Conservation (phyloP, 1,140 invertebrate species). For the Brachionus paranguensis region DNA sequence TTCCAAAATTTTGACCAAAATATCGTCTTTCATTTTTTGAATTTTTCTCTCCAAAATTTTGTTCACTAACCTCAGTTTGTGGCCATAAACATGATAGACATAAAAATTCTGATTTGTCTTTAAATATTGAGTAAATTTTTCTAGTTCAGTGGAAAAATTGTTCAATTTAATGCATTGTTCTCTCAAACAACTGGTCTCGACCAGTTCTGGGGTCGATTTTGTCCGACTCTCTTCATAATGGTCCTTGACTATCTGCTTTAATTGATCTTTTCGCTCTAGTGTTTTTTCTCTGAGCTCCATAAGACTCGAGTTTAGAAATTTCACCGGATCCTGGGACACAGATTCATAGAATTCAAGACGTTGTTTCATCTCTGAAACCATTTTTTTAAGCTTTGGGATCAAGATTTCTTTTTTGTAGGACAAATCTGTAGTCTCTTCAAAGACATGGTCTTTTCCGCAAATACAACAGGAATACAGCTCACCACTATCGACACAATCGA, state of each 20-base stretch:
- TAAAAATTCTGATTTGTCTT: background rate
- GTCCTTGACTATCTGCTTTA: background rate
- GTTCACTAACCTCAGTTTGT: background rate
- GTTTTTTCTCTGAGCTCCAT: background rate
- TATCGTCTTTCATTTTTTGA: background rate
- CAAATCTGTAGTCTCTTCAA: background rate
- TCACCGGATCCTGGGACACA: background rate
- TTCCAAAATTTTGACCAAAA: background rate
- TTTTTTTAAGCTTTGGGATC: background rate
- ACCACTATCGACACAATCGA: background rate
- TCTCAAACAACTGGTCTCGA: background rate
- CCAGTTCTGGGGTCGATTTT: background rate
- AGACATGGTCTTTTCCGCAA: background rate
- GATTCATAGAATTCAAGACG: background rate
- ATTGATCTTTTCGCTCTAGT: background rate
- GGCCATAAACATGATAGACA: constrained; percentile 2
- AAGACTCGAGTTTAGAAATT: background rate
- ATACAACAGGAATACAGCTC: background rate
- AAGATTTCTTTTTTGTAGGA: background rate
- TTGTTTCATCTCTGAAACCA: background rate
- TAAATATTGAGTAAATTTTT: background rate
- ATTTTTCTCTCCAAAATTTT: constrained; percentile 2
- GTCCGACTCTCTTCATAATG: background rate
- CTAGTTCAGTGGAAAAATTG: background rate
- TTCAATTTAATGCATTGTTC: background rate